Base-by-base conservation (phyloP, 2,888 invertebrate species). In the Pasiphila rectangulata region DNA sequence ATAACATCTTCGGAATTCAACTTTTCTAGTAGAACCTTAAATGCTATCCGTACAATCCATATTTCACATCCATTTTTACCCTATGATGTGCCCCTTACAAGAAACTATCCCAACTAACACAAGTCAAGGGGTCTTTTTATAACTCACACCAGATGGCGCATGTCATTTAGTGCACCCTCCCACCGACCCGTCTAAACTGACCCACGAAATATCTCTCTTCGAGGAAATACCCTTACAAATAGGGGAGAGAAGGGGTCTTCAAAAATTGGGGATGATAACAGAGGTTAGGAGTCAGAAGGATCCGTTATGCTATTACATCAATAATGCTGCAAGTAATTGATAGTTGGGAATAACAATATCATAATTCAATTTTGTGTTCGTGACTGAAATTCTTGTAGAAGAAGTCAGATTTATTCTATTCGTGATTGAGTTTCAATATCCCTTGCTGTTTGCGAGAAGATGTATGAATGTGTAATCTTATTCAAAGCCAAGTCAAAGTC, bases 271-370 rank as follows among this genome's bases (percentile, higher is more conserved):
- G 57, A 63, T 62, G 50, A 53, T 50, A 41, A 57, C 59, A 54
- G 67, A 83, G 85, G 84, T 84, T 83, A 83, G 78, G 72, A 83
- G 84, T 83, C 83, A 85, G 85, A 82, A 68, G 74, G 75, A 83
- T 85, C 79, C 62, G 82, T 71, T 75, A 63, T 71, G 72, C 72
- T 66, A 73, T 80, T 79, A 80, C 77, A 79, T 80, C 82, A 78
- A 84, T 85, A 76, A 70, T 72, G 68, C 67, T 60, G 59, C 54
- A 52, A 67, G 74, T 79, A 79, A 83, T 80, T 79, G 83, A 84
- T 83, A 72, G 75, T 61, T 63, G 69, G 69, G 65, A 60, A 83
- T 83, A 85, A 80, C 84, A 81, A 84, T 85, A 81, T 72, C 72
- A 78, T 84, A 75, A 69, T 66, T 83, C 75, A 73, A 64, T 65